phyloP scores from a whole-genome alignment of 1,140 invertebrate species.

The Xylocopa sonorina region DNA sequence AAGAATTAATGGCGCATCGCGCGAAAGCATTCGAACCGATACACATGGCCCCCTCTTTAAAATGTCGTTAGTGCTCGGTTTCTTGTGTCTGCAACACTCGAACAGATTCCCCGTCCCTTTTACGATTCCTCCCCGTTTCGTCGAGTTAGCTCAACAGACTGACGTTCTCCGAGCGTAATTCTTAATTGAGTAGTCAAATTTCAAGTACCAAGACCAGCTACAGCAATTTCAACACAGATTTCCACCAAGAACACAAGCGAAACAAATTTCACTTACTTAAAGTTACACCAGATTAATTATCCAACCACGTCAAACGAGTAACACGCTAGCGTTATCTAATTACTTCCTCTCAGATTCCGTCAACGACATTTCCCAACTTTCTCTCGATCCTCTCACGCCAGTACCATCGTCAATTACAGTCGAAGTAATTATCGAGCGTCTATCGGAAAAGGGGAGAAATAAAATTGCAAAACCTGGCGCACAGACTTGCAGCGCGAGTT shows the following conservation, averaged over 20 bases:
- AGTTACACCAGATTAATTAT: too few relatives aligned
- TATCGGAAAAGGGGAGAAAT: too few relatives aligned
- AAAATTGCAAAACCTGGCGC: too few relatives aligned
- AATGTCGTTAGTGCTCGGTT: slow-evolving; percentile 43
- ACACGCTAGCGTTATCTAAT: too few relatives aligned
- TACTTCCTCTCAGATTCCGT: too few relatives aligned
- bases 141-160: not conserved
- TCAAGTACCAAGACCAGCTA: too few relatives aligned
- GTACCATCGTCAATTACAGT: not conserved
- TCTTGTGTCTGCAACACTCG: slow-evolving; percentile 12
- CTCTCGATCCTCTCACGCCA: not conserved
- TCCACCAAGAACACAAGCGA: too few relatives aligned
- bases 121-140: not conserved
- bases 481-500: too few relatives aligned
- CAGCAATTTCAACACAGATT: too few relatives aligned
- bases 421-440: not conserved
- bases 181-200: not conserved
- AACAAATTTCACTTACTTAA: too few relatives aligned
- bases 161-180: not conserved
- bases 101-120: not conserved
- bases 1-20: slow-evolving; percentile 24
- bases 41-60: slow-evolving; percentile 47
- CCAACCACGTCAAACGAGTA: too few relatives aligned
- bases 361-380: not conserved
- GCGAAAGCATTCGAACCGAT: slow-evolving; percentile 6